Evolutionary conservation across 2,797 vertebrate genomes (phyloP).

Genomic region (Clarias platycephalus): DNA sequence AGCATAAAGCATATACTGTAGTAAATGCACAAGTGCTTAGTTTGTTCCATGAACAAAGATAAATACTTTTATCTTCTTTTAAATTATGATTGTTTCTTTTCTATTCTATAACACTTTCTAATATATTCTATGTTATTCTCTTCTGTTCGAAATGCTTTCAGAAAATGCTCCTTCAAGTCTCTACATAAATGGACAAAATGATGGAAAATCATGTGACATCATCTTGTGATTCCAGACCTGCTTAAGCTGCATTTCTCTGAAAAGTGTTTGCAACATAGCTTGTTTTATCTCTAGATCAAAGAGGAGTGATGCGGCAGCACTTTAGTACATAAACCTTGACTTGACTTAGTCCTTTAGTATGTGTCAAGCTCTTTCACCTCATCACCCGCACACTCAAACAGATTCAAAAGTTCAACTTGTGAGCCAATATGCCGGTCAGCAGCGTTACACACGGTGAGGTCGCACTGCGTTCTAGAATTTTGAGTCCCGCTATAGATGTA

Average conservation of each 20-base stretch:
- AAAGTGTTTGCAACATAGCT: neutral
- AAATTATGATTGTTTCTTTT: neutral
- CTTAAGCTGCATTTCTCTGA: neutral
- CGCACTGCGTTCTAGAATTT: neutral
- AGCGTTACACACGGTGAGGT: neutral
- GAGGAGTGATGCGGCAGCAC: neutral
- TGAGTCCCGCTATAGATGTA: neutral
- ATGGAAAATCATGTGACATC: neutral
- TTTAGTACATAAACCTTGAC: neutral
- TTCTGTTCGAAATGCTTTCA: neutral
- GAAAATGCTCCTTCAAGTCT: neutral
- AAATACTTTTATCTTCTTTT: neutral
- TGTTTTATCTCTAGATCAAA: neutral
- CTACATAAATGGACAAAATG: too few species aligned
- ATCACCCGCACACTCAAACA: neutral
- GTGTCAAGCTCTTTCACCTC: neutral
- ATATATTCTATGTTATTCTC: neutral
- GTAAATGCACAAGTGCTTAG: neutral
- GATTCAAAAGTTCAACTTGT: neutral
- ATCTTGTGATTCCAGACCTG: neutral
- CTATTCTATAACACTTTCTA: neutral
- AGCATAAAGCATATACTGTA: neutral
- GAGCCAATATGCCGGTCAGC: neutral
- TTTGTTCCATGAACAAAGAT: neutral
- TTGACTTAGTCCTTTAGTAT: neutral